Conservation (phyloP, 2,888 invertebrate species). For the Caprella mutica region DNA sequence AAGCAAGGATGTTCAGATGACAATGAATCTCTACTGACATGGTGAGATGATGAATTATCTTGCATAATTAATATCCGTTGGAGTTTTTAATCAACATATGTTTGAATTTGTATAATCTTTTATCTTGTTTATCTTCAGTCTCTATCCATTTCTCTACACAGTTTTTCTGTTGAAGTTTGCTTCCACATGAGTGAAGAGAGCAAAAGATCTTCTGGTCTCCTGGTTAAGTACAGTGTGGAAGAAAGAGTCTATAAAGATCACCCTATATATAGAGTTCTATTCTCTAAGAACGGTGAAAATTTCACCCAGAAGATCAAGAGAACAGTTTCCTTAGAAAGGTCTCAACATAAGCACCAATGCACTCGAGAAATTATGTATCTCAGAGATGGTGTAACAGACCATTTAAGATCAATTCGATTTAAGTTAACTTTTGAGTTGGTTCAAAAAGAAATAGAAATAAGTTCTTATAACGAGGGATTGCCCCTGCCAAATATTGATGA, state of each 20-base stretch:
- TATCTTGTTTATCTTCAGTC: neutral
- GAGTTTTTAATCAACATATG: neutral
- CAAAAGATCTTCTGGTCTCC: conserved; percentile 44
- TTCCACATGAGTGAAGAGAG: conserved; percentile 51
- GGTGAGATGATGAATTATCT: conserved; percentile 34
- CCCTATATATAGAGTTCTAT: conserved; percentile 70
- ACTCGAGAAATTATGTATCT: conserved; percentile 69
- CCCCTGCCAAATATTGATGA: conserved; percentile 58
- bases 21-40: conserved; percentile 48
- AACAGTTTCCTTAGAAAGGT: conserved; percentile 14
- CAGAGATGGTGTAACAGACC: too few relatives aligned
- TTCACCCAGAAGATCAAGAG: conserved; percentile 38
- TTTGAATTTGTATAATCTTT: neutral
- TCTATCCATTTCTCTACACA: conserved; percentile 38
- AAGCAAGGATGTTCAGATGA: conserved; percentile 58
- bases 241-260: conserved; percentile 63
- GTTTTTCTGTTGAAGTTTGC: conserved; percentile 70
- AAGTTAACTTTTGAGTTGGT: conserved; percentile 73
- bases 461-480: conserved; percentile 43
- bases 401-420: too few relatives aligned
- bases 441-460: conserved; percentile 53
- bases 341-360: conserved; percentile 48
- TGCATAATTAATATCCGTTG: neutral
- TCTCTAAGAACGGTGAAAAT: conserved; percentile 46
- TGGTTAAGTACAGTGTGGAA: conserved; percentile 62